Evolutionary conservation across 2,888 invertebrate species (phyloP).

Genomic region (Lingula anatina): DNA sequence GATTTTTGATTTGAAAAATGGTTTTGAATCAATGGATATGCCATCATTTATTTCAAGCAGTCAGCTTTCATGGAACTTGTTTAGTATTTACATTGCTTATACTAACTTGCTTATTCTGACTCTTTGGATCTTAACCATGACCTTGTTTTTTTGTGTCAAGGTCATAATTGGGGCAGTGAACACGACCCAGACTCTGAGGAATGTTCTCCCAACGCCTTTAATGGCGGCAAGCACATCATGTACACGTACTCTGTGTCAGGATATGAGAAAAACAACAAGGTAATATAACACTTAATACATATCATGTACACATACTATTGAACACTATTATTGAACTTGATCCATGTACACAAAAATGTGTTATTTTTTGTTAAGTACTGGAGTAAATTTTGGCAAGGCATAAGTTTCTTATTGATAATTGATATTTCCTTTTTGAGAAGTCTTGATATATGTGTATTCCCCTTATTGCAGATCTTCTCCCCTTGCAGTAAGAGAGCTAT

Average conservation of each 20-base stretch:
- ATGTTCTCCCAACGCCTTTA: conserved; percentile 89
- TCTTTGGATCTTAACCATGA: no score
- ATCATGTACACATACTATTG: no score
- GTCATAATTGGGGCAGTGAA: conserved; percentile 97
- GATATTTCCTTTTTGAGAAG: background rate
- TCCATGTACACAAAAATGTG: background rate
- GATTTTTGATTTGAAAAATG: no score
- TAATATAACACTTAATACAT: no score
- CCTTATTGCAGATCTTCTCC: conserved; percentile 76
- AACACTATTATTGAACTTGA: no score
- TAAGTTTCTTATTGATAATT: background rate
- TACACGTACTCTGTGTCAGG: conserved; percentile 58
- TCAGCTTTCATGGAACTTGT: no score
- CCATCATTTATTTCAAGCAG: no score
- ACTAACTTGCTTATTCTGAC: no score
- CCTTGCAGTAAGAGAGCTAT: conserved; percentile 91
- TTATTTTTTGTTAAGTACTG: background rate
- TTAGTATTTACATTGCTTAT: no score
- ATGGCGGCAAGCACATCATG: conserved; percentile 78
- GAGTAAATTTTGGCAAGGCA: background rate
- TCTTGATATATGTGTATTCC: conserved; percentile 4
- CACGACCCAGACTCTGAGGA: conserved; percentile 95
- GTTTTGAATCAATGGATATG: no score
- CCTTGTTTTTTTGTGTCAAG: no score
- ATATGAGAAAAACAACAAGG: conserved; percentile 93